Evolutionary conservation across 2,113 vertebrate species (phyloP).

Genomic region (Paramormyrops kingsleyae): DNA sequence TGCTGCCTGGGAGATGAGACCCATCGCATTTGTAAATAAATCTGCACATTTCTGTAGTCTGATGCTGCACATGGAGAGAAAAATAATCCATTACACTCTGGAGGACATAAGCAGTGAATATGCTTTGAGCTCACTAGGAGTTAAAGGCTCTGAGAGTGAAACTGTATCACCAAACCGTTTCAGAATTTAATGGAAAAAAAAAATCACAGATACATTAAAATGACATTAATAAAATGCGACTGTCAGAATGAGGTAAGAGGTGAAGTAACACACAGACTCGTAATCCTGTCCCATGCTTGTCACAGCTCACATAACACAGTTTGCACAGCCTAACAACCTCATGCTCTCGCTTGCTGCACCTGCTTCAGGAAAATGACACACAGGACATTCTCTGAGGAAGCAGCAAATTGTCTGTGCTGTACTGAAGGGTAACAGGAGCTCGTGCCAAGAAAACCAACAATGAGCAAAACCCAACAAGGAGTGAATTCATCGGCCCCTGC

Average conservation of each 20-base stretch:
- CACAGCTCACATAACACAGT: neutral
- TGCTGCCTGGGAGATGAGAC: neutral
- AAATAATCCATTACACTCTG: neutral
- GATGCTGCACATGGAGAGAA: neutral
- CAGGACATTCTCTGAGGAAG: neutral
- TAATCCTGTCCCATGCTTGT: neutral
- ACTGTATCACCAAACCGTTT: neutral
- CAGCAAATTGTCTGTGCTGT: neutral
- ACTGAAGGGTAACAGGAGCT: neutral
- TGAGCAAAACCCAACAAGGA: neutral
- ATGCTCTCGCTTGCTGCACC: neutral
- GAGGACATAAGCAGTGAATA: neutral
- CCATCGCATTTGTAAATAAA: neutral
- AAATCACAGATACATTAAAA: neutral
- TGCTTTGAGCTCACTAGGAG: neutral
- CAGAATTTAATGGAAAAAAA: neutral
- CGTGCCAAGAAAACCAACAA: neutral
- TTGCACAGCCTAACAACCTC: conserved; percentile 15
- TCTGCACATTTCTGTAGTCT: neutral
- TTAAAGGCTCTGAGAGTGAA: neutral
- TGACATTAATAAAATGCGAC: neutral
- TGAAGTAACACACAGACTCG: neutral
- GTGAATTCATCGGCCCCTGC: neutral
- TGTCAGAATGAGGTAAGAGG: neutral
- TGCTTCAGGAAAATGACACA: neutral